Base-by-base conservation (phyloP, 2,888 invertebrate species). In the Phortica magna region DNA sequence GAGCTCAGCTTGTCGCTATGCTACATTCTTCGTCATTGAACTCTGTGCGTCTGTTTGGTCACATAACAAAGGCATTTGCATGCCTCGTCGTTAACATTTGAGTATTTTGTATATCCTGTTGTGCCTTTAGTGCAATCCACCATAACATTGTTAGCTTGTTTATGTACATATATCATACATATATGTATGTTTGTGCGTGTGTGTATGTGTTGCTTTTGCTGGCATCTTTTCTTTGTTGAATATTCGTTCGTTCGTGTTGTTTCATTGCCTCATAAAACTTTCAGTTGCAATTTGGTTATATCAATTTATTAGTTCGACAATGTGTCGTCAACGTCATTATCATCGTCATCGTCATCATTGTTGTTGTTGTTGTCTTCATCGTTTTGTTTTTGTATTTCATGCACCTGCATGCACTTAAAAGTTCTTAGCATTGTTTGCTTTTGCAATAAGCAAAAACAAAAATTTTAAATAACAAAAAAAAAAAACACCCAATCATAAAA, bases 261-360 rank as follows among this genome's bases (percentile, higher is more conserved):
- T 84, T 81, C 83, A 83, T 87, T 77, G 80, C 79, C 82, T 82
- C 85, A 87, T 89, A 87, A 87, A 89, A 87, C 83, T 87, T 80
- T 89, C 88, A 86, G 81, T 84, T 83, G 80, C 83, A 84, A 81
- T 86, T 84, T 83, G 83, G 83, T 79, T 81, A 83, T 83, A 84
- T 83, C 82, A 84, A 84, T 83, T 83, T 84, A 86, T 86, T 83
- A 80, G 82, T 74, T 80, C 42, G 79, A 82, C 81, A 81, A 82
- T 82, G 77, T 82, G 82, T 80, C 81, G 80, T 78, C 75, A 76
- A 70, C 77, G n/a, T 41, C 12, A 7, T 41, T 78, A 75, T 81
- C 78, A 72, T 22, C 68, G 17, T 22, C 68, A 43, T 22, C 68
- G 5, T 31, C 64, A 19, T 31, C 31, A 31, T 22, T 9, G 9